Evolutionary conservation across 2,797 vertebrate species (phyloP).

Genomic region (Hirundo rustica): DNA sequence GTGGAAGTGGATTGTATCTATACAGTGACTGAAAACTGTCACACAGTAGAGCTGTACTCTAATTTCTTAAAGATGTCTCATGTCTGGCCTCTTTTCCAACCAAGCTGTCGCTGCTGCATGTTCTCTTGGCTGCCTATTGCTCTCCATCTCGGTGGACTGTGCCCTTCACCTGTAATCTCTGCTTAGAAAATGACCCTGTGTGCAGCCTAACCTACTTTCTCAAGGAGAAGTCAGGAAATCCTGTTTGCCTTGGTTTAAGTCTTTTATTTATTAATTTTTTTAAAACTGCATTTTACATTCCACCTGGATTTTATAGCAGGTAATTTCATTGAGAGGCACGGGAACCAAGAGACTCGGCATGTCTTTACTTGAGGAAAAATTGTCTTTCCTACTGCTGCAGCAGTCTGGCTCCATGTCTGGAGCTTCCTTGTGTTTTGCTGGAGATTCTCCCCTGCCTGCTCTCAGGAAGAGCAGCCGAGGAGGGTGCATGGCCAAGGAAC

Average conservation of each 20-base stretch:
- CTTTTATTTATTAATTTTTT: not conserved
- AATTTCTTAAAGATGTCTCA: fast-evolving
- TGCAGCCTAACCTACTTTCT: not conserved
- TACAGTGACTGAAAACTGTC: not conserved
- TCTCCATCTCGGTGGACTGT: not conserved
- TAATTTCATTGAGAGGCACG: not conserved
- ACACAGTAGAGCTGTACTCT: fast-evolving
- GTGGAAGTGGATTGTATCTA: not conserved
- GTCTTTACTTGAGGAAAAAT: constrained; percentile 41
- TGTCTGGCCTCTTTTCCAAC: fast-evolving
- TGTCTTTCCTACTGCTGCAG: not conserved
- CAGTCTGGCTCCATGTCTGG: not conserved
- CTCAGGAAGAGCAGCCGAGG: fast-evolving
- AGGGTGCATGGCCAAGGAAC: not conserved
- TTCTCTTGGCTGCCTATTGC: not conserved
- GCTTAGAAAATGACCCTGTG: not conserved
- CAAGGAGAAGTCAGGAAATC: not conserved
- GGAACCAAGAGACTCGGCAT: constrained; percentile 11
- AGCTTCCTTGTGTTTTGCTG: not conserved
- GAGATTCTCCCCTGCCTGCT: not conserved
- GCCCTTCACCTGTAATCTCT: not conserved
- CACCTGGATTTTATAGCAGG: constrained; percentile 38
- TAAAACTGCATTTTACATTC: not conserved
- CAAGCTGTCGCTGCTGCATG: fast-evolving
- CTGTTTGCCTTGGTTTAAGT: not conserved